Evolutionary conservation across 2,888 invertebrate genomes (phyloP), one percentile per base, ranked within the genome.

Genomic region (Branchipolynoe longqiensis): DNA sequence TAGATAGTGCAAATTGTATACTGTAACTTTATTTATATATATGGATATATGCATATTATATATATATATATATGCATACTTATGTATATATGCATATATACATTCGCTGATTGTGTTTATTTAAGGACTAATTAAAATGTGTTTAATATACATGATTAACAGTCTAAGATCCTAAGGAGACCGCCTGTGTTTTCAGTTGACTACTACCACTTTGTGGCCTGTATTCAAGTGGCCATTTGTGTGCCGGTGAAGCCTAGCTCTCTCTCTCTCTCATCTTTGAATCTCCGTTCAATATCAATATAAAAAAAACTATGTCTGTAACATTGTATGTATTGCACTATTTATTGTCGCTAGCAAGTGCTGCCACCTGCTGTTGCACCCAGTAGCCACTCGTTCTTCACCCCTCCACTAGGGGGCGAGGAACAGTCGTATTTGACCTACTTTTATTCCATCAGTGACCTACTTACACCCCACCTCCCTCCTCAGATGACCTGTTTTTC

Each of bases 291-390:
- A 62, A 78, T 3, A 1, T 48, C 14, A 22, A 48, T 78, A 69
- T 69, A 0, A 69, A 22, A 12, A n/a, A 31, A 31, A 69, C 6
- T 36, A 33, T 25, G 78, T 78, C 28, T 48, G 54, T 78, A n/a
- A n/a, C 78, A 78, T 41, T 78, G 78, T 78, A 25, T 33, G 78
- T 78, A 28, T 31, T 18, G 78, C 78, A 78, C 78, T 25, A 54
- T 12, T 78, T 14, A 48, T 1, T 78, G 78, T 48, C 33, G 78
- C 78, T 78, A 41, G 78, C 78, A 25, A 78, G 78, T 78, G 78
- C 78, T 48, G 78, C 78, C 78, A 78, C 78, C 78, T 48, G 69
- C 69, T 48, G 31, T 54, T 78, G 78, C 78, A 78, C 78, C 78
- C 78, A 48, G 41, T 78, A 48, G 48, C 22, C 25, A 54, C 78